Percentiles rank a stretch among this genome's conserved stretches.
These are phyloP conservation scores for Phalacrocorax aristotelis DNA, from an alignment of 2,113 vertebrate species.

Conservation along the genomic window DNA sequence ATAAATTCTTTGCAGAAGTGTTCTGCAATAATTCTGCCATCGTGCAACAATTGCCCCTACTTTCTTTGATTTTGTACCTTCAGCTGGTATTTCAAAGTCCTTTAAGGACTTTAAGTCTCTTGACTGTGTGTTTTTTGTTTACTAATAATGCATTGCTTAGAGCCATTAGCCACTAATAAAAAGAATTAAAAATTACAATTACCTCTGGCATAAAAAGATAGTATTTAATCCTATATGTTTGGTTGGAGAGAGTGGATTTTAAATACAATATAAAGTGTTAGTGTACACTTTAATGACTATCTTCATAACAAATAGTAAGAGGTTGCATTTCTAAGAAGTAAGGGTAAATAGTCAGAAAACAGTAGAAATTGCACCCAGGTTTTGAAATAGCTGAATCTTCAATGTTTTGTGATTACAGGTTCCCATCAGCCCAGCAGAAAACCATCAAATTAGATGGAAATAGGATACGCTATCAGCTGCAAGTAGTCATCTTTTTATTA, in stretches of 20 bases:
- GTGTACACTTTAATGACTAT: background rate
- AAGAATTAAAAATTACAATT: background rate
- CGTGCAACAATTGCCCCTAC: background rate
- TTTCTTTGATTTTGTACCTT: background rate
- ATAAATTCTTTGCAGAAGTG: background rate
- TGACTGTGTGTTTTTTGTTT: background rate
- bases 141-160: background rate
- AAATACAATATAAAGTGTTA: background rate
- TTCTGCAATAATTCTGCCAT: background rate
- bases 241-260: background rate
- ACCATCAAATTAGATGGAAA: conserved; percentile 71
- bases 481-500: conserved; percentile 72
- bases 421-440: conserved; percentile 68
- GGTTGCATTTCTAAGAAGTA: conserved; percentile 29
- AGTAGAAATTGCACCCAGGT: conserved; percentile 63
- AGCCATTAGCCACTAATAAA: background rate
- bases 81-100: background rate
- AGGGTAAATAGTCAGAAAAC: conserved; percentile 58
- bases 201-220: background rate
- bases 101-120: background rate
- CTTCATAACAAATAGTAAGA: background rate
- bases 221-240: background rate
- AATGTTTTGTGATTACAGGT: conserved; percentile 69
- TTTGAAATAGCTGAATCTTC: conserved; percentile 67
- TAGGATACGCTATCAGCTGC: conserved; percentile 58